Evolutionary conservation across 2,888 invertebrate genomes (phyloP).

Genomic region (Invenusta paracnida): DNA sequence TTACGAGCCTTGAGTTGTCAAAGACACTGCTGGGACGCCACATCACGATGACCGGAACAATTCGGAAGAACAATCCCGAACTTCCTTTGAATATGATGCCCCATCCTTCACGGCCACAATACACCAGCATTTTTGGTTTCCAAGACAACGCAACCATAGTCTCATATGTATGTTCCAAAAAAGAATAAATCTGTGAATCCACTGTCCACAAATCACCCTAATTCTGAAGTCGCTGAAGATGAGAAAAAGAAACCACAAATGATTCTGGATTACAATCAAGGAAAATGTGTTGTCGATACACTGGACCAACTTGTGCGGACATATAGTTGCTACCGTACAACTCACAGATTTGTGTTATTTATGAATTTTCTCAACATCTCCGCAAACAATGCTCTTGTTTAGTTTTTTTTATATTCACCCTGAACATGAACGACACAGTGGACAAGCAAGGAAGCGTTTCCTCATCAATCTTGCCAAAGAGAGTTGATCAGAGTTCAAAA

Average conservation of each 20-base stretch:
- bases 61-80: background rate
- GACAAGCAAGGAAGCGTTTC: background rate
- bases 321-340: background rate
- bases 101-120: conserved; percentile 12
- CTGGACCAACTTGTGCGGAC: background rate
- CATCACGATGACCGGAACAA: conserved; percentile 10
- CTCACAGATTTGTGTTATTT: conserved; percentile 4
- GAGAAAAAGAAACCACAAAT: conserved; percentile 11
- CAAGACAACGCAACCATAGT: conserved; percentile 31
- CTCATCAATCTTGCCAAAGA: background rate
- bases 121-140: conserved; percentile 11
- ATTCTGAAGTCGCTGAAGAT: background rate
- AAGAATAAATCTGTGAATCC: background rate
- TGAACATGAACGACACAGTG: background rate
- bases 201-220: background rate
- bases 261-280: conserved; percentile 7
- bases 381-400: background rate
- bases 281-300: background rate
- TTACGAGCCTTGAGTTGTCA: background rate
- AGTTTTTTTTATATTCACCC: background rate
- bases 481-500: background rate
- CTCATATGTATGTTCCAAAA: conserved; percentile 30
- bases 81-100: conserved; percentile 12
- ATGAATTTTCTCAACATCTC: background rate
- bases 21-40: conserved; percentile 8